Base-by-base conservation (phyloP, 2,113 vertebrate genomes). In the Tricholaema leucomelas region DNA sequence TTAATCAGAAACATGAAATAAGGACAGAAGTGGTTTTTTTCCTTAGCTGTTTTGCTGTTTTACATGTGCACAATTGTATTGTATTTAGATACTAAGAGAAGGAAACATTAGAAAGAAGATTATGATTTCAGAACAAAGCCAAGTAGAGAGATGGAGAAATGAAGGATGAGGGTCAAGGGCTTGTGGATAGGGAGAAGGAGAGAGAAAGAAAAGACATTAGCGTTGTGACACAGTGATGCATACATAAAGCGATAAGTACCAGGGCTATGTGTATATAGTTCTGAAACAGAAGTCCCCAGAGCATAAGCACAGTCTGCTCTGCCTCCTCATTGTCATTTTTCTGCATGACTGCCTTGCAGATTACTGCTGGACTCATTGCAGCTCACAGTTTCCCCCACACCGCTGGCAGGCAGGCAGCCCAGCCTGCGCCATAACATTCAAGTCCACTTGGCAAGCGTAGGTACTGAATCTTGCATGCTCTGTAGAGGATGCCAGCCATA, bases 1-100 rank as follows among this genome's bases (percentile, higher is more conserved):
- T 59, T 88, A 97, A 96, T 92, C 87, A 10, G 54, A 46, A 70
- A 21, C 28, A 92, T 85, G 44, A 91, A 87, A 55, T 91, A 92
- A 94, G 63, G 38, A 82, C 71, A 84, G 40, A 54, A 44, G 36
- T 2, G 14, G 14, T 85, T 82, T 77, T 18, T 31, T 87, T 94
- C 27, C 83, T 79, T 67, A 71, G 64, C 12, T 82, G 9, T 69
- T 91, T 85, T 84, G 9, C 50, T 74, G 36, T 1, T 58, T 78
- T 38, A 56, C 9, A 40, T 77, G 10, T 66, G n/a, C 40, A 56
- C 2, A 18, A 4, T 33, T 84, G 7, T 63, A 25, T 38, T 85
- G 4, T 27, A 70, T 58, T 85, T 71, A 31, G 4, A 2, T 48
- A 50, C 24, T 60, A 58, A 63, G 16, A 63, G 60, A 27, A 20